Percentiles rank a stretch among this genome's conserved stretches.
Evolutionary conservation across 2,113 vertebrate species (phyloP).

Genomic region (Bubo blakistoni): DNA sequence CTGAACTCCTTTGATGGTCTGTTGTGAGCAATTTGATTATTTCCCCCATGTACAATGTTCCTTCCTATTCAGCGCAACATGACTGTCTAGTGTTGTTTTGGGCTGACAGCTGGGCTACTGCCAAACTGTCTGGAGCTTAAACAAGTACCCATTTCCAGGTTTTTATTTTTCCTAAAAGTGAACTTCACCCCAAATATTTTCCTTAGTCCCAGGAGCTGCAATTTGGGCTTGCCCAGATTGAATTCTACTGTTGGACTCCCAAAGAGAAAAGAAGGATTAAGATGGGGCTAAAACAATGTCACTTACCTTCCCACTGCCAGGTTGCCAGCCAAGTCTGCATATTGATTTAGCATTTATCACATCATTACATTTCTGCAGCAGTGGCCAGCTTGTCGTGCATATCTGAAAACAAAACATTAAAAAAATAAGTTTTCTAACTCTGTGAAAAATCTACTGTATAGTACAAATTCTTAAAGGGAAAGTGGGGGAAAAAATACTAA

Average conservation of each 20-base stretch:
- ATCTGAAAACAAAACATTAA: conserved; percentile 69
- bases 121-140: neutral
- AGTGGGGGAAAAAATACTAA: neutral
- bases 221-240: neutral
- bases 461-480: neutral
- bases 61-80: neutral
- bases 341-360: conserved; percentile 87
- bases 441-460: conserved; percentile 6
- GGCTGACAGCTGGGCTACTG: neutral
- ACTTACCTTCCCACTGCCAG: conserved; percentile 81
- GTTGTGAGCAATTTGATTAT: neutral
- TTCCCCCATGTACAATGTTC: neutral
- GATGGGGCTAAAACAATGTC: neutral
- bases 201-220: neutral
- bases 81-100: neutral
- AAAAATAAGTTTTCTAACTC: neutral
- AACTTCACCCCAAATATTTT: neutral
- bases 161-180: neutral
- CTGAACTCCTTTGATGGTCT: neutral
- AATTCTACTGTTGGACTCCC: neutral
- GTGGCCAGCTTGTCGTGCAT: conserved; percentile 78
- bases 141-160: neutral
- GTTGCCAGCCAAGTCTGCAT: conserved; percentile 92
- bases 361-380: conserved; percentile 91
- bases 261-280: neutral